Evolutionary conservation across 2,113 vertebrate genomes (phyloP), one percentile per base, ranked within the genome.

Genomic region (Passer domesticus): DNA sequence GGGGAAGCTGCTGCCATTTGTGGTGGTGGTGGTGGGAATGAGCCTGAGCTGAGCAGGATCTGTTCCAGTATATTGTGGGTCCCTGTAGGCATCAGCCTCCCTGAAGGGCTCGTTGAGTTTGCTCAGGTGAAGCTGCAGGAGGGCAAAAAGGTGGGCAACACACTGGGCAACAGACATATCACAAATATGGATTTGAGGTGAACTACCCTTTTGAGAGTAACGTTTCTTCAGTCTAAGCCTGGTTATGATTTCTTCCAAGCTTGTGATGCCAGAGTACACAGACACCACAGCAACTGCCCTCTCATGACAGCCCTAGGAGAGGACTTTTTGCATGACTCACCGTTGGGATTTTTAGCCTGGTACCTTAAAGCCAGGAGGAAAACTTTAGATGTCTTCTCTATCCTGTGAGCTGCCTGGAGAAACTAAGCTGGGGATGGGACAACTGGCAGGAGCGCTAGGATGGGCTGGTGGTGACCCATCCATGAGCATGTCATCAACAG

Each of bases 401-500:
- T 7, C 4, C 5, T 79, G 13, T 33, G 31, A 68, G 8, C 31
- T 83, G 6, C 41, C 24, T 33, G 31, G 28, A 49, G 13, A 44
- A 82, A 17, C 28, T 22, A 56, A n/a, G 10, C 27, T 0, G 1
- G 39, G 58, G 15, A 20, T 46, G n/a, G 28, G 24, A 24, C 12
- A 58, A 0, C 23, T 52, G 23, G 4, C 17, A 46, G 60, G 21
- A 19, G 3, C 15, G 11, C 13, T 19, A 8, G 41, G 41, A 44
- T 4, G 21, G 8, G 33, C 30, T 64, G 52, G 28, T 66, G 41
- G 15, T 15, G 23, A 16, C 13, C 25, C 17, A 9, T 33, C 46
- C 4, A 0, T 3, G 14, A 4, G 3, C 3, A 0, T 0, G 0
- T 0, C 10, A 13, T 15, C 21, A 37, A 18, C 37, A 30, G 41